Evolutionary conservation across 2,888 invertebrate genomes (phyloP).

Genomic region (Pheosia tremula): DNA sequence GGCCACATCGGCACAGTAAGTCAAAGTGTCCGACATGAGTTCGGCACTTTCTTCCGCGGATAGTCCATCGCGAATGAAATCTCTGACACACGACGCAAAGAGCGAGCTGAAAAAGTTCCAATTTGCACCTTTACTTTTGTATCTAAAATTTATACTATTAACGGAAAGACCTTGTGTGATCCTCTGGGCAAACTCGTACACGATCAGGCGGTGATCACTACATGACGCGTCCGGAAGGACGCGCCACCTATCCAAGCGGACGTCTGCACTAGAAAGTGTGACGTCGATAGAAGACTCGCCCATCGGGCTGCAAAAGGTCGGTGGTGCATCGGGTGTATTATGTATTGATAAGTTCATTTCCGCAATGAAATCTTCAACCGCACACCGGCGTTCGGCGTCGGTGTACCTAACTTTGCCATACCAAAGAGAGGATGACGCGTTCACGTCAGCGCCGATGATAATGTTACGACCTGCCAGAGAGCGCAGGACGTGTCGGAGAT

Average conservation of each 20-base stretch:
- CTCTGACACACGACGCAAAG: not conserved
- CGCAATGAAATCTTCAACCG: not conserved
- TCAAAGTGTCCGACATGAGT: slow-evolving; percentile 30
- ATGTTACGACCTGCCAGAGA: not conserved
- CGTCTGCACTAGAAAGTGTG: slow-evolving; percentile 45
- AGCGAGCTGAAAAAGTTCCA: slow-evolving; percentile 9
- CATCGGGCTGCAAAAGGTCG: not conserved
- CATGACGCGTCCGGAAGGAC: slow-evolving; percentile 28
- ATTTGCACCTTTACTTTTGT: not conserved
- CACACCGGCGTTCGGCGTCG: not conserved
- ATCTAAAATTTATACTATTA: not conserved
- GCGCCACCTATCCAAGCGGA: slow-evolving; percentile 27
- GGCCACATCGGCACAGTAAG: slow-evolving; percentile 1
- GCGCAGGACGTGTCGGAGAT: not conserved
- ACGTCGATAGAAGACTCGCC: slow-evolving; percentile 2
- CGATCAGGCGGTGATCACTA: not conserved
- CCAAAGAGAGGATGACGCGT: not conserved
- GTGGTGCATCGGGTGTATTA: slow-evolving; percentile 1
- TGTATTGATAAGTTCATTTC: not conserved
- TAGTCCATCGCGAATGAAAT: not conserved
- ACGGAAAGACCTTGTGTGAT: not conserved
- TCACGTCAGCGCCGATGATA: not conserved
- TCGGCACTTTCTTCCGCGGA: slow-evolving; percentile 40
- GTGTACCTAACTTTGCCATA: not conserved
- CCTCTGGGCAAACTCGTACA: not conserved